Base-by-base conservation (phyloP, 2,888 invertebrate genomes). In the Erpobdella octoculata region DNA sequence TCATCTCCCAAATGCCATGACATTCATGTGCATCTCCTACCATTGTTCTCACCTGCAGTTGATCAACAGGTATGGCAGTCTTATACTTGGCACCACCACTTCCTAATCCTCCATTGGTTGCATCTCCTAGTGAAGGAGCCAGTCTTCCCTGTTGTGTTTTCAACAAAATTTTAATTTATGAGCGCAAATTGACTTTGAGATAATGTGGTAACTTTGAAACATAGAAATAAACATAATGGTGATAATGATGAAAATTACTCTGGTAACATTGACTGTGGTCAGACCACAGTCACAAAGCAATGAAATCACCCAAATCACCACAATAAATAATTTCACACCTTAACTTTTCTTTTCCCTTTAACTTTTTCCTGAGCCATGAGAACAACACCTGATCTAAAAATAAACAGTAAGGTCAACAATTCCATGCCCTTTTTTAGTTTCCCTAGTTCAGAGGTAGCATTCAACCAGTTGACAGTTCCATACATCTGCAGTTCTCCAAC, bases 381-480 rank as follows among this genome's bases (percentile, higher is more conserved):
- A 82, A 96, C 95, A 81, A 97, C 94, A 71, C 94, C 95, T 74
- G 93, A 92, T 86, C 93, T 93, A 86, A 97, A 97, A 78, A 97
- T 95, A 85, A 97, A 97, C 85, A 95, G 94, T 91, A 95, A 94
- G 72, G 94, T 95, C 84, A 95, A 93, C 75, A 95, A 86, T 84
- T 95, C 95, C 76, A 93, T 87, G 75, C 94, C 93, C 84, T 94
- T 94, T 86, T 95, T 96, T 81, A 95, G 93, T 88, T 96, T 96
- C 74, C 95, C 95, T 82, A 96, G 87, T 85, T 94, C 94, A 86
- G 95, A 95, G 75, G 92, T 91, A 83, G 94, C 93, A 86, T 97
- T 96, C 77, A 95, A 88, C 96, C 96, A 96, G 84, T 96, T 95
- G 77, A 96, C 95, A 69, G 94, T 95, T 73, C 95, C 96, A 82